These are phyloP conservation scores for Platycheirus albimanus DNA, from an alignment of 2,888 invertebrate species.

Conservation along the genomic window DNA sequence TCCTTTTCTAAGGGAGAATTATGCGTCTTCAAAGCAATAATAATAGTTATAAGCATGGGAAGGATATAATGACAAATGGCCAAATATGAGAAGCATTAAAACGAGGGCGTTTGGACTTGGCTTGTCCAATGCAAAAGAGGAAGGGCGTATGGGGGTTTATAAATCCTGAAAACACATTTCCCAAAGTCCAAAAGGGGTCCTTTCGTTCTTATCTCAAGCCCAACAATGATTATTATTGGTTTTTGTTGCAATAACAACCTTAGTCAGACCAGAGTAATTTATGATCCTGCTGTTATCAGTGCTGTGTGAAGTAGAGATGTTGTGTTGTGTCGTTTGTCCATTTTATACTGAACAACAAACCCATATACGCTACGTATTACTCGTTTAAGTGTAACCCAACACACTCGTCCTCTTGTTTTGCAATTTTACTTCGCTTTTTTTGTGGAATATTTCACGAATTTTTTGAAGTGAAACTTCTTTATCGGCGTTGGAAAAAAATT, in stretches of 20 bases:
- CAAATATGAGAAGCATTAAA: conserved; percentile 63
- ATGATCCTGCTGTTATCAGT: conserved; percentile 71
- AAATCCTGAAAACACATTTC: conserved; percentile 49
- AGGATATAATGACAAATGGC: conserved; percentile 72
- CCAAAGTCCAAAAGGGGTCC: conserved; percentile 33
- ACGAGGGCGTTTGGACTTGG: conserved; percentile 25
- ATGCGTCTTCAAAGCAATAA: conserved; percentile 36
- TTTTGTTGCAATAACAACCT: conserved; percentile 64
- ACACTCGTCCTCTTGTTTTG: conserved; percentile 41
- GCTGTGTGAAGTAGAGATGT: conserved; percentile 53
- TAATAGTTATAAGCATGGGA: conserved; percentile 43
- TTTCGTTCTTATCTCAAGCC: conserved; percentile 63
- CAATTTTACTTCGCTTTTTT: conserved; percentile 30
- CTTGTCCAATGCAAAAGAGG: background rate
- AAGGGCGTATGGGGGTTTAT: background rate
- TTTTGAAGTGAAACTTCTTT: too few species aligned
- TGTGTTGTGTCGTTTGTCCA: conserved; percentile 30
- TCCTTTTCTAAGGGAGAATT: conserved; percentile 23
- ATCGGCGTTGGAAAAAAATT: too few species aligned
- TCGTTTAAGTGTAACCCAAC: conserved; percentile 53
- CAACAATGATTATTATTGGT: conserved; percentile 70
- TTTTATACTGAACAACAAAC: conserved; percentile 48
- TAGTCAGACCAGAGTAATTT: conserved; percentile 60
- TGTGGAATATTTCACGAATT: too few species aligned
- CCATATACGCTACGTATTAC: background rate